These are phyloP conservation scores for Drosophila quadrilineata DNA, from an alignment of 1,140 invertebrate genomes.

Conservation along the genomic window DNA sequence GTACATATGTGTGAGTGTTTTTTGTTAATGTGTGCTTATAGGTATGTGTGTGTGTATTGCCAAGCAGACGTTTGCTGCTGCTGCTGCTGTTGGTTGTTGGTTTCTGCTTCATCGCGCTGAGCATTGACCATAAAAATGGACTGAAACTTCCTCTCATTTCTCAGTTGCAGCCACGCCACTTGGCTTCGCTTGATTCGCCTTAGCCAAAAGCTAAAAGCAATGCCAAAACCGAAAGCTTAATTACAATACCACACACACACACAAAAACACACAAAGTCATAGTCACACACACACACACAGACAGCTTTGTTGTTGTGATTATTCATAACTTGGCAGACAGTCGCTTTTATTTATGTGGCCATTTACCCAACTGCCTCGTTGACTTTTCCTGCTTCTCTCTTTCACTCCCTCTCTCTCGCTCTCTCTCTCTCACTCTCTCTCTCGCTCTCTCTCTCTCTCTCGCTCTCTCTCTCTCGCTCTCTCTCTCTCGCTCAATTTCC, in stretches of 20 bases:
- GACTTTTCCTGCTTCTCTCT: constrained; percentile 30
- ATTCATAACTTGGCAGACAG: constrained; percentile 77
- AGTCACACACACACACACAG: background rate
- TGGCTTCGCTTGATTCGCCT: constrained; percentile 22
- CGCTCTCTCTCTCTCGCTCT: too few species aligned
- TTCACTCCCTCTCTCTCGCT: too few species aligned
- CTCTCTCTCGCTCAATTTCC: constrained; percentile 37
- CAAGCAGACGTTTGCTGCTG: constrained; percentile 9
- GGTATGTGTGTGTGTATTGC: constrained; percentile 4
- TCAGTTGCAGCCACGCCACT: constrained; percentile 43
- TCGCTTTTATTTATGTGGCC: constrained; percentile 67
- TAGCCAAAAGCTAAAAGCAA: too few species aligned
- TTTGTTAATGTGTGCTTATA: too few species aligned
- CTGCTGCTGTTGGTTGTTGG: too few species aligned
- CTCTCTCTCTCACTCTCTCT: too few species aligned
- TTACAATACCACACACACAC: constrained; percentile 49
- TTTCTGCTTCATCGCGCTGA: constrained; percentile 60
- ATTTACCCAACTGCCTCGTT: constrained; percentile 56
- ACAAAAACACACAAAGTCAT: background rate
- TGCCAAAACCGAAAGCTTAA: constrained; percentile 55
- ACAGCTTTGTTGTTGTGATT: constrained; percentile 61
- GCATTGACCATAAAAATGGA: constrained; percentile 67
- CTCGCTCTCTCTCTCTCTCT: too few species aligned
- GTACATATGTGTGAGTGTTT: background rate
- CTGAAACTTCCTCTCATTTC: constrained; percentile 48